phyloP scores from a whole-genome alignment of 2,113 vertebrate genomes.

The chimpanzee (Pan troglodytes) region NHGRI_mPanTro3-v2.1_pri NC_072413.2:95547501-95548000 shows the following conservation, averaged over 20 bases:
- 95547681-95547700: conserved; percentile 54
- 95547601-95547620: conserved; percentile 49
- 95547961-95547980: neutral
- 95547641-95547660: conserved; percentile 45
- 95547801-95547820: neutral
- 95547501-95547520: neutral
- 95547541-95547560: neutral
- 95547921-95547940: neutral
- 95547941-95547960: neutral
- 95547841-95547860: rapidly evolving
- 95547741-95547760: neutral
- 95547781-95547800: rapidly evolving
- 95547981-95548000: neutral
- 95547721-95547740: conserved; percentile 56
- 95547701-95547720: conserved; percentile 41
- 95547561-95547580: neutral
- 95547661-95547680: neutral
- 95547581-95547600: neutral
- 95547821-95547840: neutral
- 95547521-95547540: neutral
- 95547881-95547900: neutral
- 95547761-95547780: neutral
- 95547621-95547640: conserved; percentile 58
- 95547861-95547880: neutral
- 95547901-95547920: neutral